phyloP scores from a whole-genome alignment of 2,797 vertebrate genomes.

The Furcifer pardalis region DNA sequence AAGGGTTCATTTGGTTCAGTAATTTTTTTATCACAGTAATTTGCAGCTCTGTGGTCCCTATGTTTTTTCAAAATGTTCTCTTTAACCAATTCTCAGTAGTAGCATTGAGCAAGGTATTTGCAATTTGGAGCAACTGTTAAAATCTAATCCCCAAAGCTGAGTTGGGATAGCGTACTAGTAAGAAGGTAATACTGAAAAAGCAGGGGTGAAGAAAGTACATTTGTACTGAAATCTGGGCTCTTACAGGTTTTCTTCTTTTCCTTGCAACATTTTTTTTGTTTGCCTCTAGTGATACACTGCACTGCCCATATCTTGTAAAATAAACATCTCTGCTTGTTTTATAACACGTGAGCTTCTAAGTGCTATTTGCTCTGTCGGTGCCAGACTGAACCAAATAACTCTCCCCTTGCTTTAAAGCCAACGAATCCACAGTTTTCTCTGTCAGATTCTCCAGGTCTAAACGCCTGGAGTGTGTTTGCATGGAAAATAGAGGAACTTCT shows the following conservation, averaged over 20 bases:
- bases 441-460: not conserved
- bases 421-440: not conserved
- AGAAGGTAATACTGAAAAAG: not conserved
- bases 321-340: slow-evolving; percentile 11
- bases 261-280: not conserved
- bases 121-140: not conserved
- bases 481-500: slow-evolving; percentile 3
- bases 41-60: not conserved
- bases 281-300: not conserved
- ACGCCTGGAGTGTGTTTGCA: not conserved
- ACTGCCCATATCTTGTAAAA: not conserved
- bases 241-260: not conserved
- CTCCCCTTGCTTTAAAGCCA: slow-evolving; percentile 5
- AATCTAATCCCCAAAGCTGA: not conserved
- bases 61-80: not conserved
- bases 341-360: not conserved
- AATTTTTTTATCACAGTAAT: not conserved
- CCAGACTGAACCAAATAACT: not conserved
- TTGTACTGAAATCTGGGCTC: not conserved
- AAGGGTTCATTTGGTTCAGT: too few species aligned
- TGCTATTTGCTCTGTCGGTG: slow-evolving; percentile 11
- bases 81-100: not conserved
- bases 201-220: not conserved
- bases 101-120: not conserved
- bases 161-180: not conserved